Evolutionary conservation across 2,888 invertebrate genomes (phyloP).

Genomic region (Scaptomyza polygonia): DNA sequence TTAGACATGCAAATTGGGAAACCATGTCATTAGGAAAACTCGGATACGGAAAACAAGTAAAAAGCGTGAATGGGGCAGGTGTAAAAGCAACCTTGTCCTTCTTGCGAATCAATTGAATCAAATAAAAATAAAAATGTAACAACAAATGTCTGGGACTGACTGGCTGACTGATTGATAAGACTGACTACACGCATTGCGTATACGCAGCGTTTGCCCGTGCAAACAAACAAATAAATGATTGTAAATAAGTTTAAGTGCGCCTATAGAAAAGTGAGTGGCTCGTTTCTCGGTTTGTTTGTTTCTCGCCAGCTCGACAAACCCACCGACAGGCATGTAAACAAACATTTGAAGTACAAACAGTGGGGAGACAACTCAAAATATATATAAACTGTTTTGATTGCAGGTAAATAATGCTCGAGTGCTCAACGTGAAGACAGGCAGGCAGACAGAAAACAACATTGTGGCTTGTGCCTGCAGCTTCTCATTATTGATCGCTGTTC

Average conservation of each 20-base stretch:
- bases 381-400: slow-evolving; percentile 71
- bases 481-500: slow-evolving; percentile 60
- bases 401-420: slow-evolving; percentile 59
- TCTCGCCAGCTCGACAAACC: slow-evolving; percentile 45
- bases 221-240: slow-evolving; percentile 46
- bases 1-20: slow-evolving; percentile 46
- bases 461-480: slow-evolving; percentile 40
- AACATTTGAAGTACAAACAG: slow-evolving; percentile 57
- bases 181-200: slow-evolving; percentile 50
- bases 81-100: slow-evolving; percentile 36
- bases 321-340: slow-evolving; percentile 43
- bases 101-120: slow-evolving; percentile 25
- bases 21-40: slow-evolving; percentile 6
- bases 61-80: background rate
- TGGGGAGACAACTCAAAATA: slow-evolving; percentile 31
- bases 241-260: slow-evolving; percentile 50
- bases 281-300: slow-evolving; percentile 42
- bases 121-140: slow-evolving; percentile 24
- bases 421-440: slow-evolving; percentile 24
- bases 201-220: slow-evolving; percentile 46
- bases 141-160: slow-evolving; percentile 5
- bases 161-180: slow-evolving; percentile 24
- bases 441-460: slow-evolving; percentile 15
- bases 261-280: slow-evolving; percentile 58
- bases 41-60: background rate